Percentiles rank a stretch among this genome's conserved stretches.
Evolutionary conservation across 1,140 invertebrate genomes (phyloP).

Genomic region (Psix sp.): DNA sequence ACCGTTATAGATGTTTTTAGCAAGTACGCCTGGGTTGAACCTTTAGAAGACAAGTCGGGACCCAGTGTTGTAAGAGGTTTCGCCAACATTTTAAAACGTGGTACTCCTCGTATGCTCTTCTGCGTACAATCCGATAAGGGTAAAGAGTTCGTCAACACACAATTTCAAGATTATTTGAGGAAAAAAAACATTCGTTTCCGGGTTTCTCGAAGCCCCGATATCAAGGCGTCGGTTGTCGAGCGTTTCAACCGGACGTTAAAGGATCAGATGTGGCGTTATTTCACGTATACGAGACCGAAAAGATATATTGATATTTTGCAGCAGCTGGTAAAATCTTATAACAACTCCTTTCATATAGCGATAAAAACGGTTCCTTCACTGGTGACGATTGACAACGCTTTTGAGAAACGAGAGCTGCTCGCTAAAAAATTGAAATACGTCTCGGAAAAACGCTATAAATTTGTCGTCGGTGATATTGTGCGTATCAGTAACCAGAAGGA

Average conservation of each 20-base stretch:
- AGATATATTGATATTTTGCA: constrained; percentile 26
- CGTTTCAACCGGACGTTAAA: constrained; percentile 56
- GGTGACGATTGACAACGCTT: not conserved
- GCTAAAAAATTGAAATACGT: not conserved
- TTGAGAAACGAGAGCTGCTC: not conserved
- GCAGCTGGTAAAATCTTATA: constrained; percentile 3
- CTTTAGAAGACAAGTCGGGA: constrained; percentile 65
- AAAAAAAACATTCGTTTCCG: constrained; percentile 43
- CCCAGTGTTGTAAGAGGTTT: constrained; percentile 10
- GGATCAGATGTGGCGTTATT: constrained; percentile 58
- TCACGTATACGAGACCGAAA: constrained; percentile 16
- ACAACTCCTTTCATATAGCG: not conserved
- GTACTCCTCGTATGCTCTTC: not conserved
- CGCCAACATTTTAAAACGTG: constrained; percentile 21
- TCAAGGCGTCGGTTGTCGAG: constrained; percentile 53
- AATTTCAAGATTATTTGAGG: constrained; percentile 32
- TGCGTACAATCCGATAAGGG: constrained; percentile 43
- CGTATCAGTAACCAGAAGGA: constrained; percentile 8
- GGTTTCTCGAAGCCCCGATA: constrained; percentile 23
- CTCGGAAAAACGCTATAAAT: not conserved
- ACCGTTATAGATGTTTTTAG: constrained; percentile 69
- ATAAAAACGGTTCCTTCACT: not conserved
- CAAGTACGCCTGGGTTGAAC: constrained; percentile 66
- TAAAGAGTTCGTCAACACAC: constrained; percentile 33
- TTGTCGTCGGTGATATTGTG: constrained; percentile 18